A percentile compares a stretch with the other conserved stretches of the same genome.
Conservation (phyloP, 2,113 vertebrate genomes). For the Apodemus speciosus region DNA sequence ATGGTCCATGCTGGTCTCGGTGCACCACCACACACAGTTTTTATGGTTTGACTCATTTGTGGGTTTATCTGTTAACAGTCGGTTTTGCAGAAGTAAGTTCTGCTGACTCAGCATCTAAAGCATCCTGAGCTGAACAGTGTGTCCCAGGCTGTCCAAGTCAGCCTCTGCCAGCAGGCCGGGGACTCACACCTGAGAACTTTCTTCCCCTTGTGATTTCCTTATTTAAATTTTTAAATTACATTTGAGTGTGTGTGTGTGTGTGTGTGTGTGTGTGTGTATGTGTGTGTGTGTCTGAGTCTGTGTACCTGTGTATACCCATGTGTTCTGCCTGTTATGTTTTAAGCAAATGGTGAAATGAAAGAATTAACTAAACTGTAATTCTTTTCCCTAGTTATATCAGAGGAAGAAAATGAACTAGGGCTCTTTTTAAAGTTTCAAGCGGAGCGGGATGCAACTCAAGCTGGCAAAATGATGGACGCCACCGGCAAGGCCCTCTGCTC, state of each 20-base stretch:
- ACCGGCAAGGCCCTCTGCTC: conserved; percentile 89
- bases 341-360: conserved; percentile 58
- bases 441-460: conserved; percentile 87
- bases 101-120: neutral
- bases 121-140: neutral
- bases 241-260: neutral
- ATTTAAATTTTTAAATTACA: neutral
- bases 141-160: neutral
- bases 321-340: neutral
- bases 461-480: conserved; percentile 90
- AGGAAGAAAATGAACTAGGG: conserved; percentile 92
- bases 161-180: neutral
- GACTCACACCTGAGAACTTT: neutral
- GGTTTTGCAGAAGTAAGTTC: conserved; percentile 32
- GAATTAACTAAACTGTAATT: conserved; percentile 60
- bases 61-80: conserved; percentile 7
- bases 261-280: neutral
- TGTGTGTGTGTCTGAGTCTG: neutral
- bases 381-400: conserved; percentile 83
- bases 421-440: conserved; percentile 90
- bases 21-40: neutral
- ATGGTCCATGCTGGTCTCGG: neutral
- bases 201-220: neutral
- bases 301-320: too few relatives aligned
- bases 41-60: conserved; percentile 17